Evolutionary conservation across 2,797 vertebrate genomes (phyloP), one percentile per base, ranked within the genome.

Genomic region (Rhinella marina): DNA sequence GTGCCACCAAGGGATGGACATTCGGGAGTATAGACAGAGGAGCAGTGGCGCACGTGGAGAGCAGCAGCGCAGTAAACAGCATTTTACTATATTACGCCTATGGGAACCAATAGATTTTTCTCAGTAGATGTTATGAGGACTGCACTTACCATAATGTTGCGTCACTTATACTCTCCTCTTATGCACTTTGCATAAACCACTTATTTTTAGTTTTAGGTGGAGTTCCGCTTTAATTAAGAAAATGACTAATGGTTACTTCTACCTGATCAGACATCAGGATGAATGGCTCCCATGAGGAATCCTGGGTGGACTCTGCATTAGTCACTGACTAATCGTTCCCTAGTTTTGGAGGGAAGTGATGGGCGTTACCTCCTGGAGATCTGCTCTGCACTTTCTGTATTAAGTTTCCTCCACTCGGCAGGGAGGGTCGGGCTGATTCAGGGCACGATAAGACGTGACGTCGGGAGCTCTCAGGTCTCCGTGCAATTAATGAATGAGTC

Each of bases 361-460:
- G 82, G 83, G 83, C 27, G 83, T 73, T 13, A 70, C 56, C 52
- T 48, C 27, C 19, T 4, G 29, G 52, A 29, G 48, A 75, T 57
- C 41, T 32, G 62, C 66, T 75, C 54, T 54, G 48, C 21, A 25
- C 48, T 81, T 12, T 0, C 16, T 14, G 73, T 23, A 41, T 23
- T 7, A 66, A 27, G 50, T 54, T 68, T 25, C 81, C 19, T 68
- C 78, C 0, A 0, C 12, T 57, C 14, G 3, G 29, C 32, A 62
- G 29, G 52, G 57, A 82, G 81, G 41, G 23, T 50, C 62, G n/a
- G 81, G 14, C 23, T 84, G 83, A 84, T 73, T 72, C 83, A 84
- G 54, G 16, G 29, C 68, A 29, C 7, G 82, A 84, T 75, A 73
- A 19, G 25, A 25, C 66, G 16, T 68, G 66, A 73, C 81, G 52